These are phyloP conservation scores for Ranitomeya variabilis DNA, from an alignment of 2,113 vertebrate genomes.

Conservation along the genomic window DNA sequence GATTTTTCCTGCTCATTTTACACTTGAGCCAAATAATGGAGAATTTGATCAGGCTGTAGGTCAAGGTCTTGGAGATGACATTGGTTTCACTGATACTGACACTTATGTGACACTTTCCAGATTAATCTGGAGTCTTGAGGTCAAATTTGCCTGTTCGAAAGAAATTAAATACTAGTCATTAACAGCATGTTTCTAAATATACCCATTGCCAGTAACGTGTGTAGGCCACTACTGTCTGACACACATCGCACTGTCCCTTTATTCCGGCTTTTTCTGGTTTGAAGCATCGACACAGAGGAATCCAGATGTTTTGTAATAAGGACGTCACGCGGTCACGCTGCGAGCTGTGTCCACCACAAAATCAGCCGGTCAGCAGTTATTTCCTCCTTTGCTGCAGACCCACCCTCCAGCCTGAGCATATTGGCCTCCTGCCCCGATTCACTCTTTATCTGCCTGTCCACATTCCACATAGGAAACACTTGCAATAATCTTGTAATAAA, in stretches of 20 bases:
- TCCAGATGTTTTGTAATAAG: constrained; percentile 47
- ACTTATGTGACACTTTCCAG: not conserved
- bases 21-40: too few relatives aligned
- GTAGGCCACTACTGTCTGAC: not conserved
- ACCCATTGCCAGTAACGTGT: not conserved
- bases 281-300: not conserved
- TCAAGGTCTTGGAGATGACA: not conserved
- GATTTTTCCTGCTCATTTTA: too few relatives aligned
- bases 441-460: constrained; percentile 47
- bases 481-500: constrained; percentile 40
- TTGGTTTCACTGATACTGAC: not conserved
- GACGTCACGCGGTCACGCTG: constrained; percentile 43
- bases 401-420: constrained; percentile 8
- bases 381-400: constrained; percentile 19
- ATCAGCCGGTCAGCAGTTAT: constrained; percentile 39
- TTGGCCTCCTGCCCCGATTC: constrained; percentile 25
- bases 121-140: not conserved
- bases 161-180: not conserved
- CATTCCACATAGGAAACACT: constrained; percentile 50
- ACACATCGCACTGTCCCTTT: not conserved
- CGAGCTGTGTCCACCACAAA: constrained; percentile 18
- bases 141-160: constrained; percentile 1
- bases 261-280: constrained; percentile 45
- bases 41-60: not conserved
- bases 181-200: constrained; percentile 6